A percentile compares a stretch with the other conserved stretches of the same genome.
Conservation (phyloP, 2,113 vertebrate species). For the Eulacestoma nigropectus region DNA sequence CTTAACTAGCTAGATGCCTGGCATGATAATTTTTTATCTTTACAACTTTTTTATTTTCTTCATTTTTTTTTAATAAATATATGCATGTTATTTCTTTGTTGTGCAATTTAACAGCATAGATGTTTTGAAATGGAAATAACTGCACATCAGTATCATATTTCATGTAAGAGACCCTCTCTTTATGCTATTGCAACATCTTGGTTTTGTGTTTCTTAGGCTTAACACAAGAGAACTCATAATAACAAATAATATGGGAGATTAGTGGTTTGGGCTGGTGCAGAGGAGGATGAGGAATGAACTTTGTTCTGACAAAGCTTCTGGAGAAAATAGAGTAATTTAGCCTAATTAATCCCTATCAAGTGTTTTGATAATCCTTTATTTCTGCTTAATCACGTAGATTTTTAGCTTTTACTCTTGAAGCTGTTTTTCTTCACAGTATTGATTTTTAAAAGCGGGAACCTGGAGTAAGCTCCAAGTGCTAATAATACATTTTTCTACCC, state of each 20-base stretch:
- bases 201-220: not conserved
- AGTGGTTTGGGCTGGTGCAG: not conserved
- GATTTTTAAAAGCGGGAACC: not conserved
- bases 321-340: not conserved
- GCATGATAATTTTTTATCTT: not conserved
- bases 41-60: not conserved
- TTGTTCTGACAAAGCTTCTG: not conserved
- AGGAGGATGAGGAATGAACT: not conserved
- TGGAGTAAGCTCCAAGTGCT: not conserved
- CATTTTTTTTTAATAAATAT: not conserved
- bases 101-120: not conserved
- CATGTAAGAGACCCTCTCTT: not conserved
- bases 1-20: not conserved
- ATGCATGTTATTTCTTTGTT: not conserved
- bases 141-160: not conserved
- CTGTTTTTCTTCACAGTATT: not conserved
- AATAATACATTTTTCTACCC: not conserved
- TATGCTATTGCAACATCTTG: not conserved
- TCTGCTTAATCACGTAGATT: not conserved
- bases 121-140: not conserved
- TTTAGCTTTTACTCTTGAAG: not conserved
- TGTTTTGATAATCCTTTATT: conserved; percentile 4
- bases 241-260: not conserved
- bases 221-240: not conserved
- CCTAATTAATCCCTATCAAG: not conserved